A percentile compares a stretch with the other conserved stretches of the same genome.
These are phyloP conservation scores for Peromyscus attwateri DNA, from an alignment of 2,797 vertebrate species.

Conservation along the genomic window DNA sequence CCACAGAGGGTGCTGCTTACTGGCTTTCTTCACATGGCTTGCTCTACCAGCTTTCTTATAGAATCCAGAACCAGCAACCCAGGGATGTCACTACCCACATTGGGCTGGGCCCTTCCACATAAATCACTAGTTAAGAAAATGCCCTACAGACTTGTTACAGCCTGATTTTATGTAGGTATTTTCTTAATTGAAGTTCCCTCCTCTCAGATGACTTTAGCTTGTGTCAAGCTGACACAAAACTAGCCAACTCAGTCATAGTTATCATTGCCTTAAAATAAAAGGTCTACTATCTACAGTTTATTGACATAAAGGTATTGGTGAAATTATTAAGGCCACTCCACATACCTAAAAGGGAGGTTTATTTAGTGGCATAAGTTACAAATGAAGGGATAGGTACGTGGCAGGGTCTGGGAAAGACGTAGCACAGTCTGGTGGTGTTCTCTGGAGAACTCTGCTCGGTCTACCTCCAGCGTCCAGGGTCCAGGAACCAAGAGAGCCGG, in stretches of 20 bases:
- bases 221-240: not conserved
- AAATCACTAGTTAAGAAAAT: not conserved
- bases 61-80: not conserved
- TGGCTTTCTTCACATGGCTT: too few species aligned
- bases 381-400: too few species aligned
- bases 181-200: not conserved
- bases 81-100: not conserved
- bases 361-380: too few species aligned
- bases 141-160: not conserved
- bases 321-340: too few species aligned
- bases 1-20: too few species aligned
- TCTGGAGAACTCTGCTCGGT: too few species aligned
- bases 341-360: too few species aligned
- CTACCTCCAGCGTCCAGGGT: too few species aligned
- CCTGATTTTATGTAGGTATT: not conserved
- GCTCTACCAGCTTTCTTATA: too few species aligned
- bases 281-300: not conserved
- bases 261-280: not conserved
- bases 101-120: not conserved
- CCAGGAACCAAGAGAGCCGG: too few species aligned
- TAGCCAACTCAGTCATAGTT: not conserved
- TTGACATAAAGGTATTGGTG: not conserved
- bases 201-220: not conserved
- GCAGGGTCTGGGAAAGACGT: too few species aligned
- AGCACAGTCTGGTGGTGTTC: too few species aligned